phyloP scores from a whole-genome alignment of 53 echinoderm and acorn worm genomes.

The Temnopleurus reevesii region DNA sequence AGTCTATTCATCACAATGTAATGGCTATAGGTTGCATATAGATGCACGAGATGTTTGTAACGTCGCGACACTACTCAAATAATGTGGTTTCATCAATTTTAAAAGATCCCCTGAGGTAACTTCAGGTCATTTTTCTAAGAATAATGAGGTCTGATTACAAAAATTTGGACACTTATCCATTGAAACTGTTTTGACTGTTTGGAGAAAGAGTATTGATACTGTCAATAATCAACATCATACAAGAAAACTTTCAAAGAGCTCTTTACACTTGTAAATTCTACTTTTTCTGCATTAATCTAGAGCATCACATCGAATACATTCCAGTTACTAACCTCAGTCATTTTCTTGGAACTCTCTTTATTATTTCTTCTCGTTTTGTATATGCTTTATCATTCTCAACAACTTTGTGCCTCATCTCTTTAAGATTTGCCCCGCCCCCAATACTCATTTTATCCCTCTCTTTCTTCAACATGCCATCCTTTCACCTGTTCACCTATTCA shows the following conservation, averaged over 20 bases:
- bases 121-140: not conserved
- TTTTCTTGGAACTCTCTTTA: not conserved
- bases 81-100: not conserved
- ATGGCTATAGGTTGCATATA: not conserved
- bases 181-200: not conserved
- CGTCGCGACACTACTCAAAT: constrained; percentile 1
- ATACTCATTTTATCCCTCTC: no score
- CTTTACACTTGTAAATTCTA: not conserved
- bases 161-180: not conserved
- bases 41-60: not conserved
- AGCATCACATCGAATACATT: not conserved
- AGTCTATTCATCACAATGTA: not conserved
- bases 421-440: not conserved
- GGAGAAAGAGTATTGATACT: not conserved
- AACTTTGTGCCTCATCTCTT: not conserved
- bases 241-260: not conserved
- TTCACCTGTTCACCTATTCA: not conserved
- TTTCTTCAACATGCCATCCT: not conserved
- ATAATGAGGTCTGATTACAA: not conserved
- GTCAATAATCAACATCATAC: not conserved
- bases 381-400: not conserved
- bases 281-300: not conserved
- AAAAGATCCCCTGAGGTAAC: not conserved
- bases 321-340: not conserved
- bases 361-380: no score